These are phyloP conservation scores for Nematostella vectensis DNA, from an alignment of 92 coral and sea anemone species.

Conservation along the genomic window DNA sequence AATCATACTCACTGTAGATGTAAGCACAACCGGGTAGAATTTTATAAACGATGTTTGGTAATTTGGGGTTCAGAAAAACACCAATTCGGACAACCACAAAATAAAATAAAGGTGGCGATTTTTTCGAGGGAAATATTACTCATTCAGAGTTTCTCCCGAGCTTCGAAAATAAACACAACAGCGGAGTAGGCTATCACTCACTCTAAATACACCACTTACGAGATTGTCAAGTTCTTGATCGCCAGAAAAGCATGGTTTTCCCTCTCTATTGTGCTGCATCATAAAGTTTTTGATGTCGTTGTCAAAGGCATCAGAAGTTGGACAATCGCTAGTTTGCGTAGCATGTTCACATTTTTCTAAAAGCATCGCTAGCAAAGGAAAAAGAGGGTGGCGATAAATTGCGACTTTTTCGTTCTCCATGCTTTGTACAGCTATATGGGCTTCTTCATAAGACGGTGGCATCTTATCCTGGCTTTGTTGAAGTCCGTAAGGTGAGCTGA, in stretches of 20 bases:
- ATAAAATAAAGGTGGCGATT: too few species aligned
- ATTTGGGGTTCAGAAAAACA: too few species aligned
- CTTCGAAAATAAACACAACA: too few species aligned
- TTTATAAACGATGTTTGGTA: too few species aligned
- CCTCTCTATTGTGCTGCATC: slow-evolving; percentile 84
- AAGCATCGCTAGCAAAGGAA: slow-evolving; percentile 90
- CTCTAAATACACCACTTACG: slow-evolving; percentile 51
- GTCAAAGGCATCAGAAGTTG: slow-evolving; percentile 80
- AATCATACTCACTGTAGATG: too few species aligned
- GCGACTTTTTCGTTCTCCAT: slow-evolving; percentile 80
- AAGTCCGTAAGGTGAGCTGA: slow-evolving; percentile 51
- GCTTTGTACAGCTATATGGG: slow-evolving; percentile 86
- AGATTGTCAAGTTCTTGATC: slow-evolving; percentile 88
- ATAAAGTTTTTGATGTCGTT: slow-evolving; percentile 87
- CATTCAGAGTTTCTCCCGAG: too few species aligned
- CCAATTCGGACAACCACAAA: too few species aligned
- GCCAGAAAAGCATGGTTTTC: slow-evolving; percentile 85
- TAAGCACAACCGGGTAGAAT: too few species aligned
- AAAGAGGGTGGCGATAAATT: slow-evolving; percentile 93
- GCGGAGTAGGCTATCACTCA: too few species aligned
- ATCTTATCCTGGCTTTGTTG: slow-evolving; percentile 76
- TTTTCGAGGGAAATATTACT: too few species aligned
- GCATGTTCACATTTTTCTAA: slow-evolving; percentile 97
- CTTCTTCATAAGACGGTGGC: slow-evolving; percentile 93
- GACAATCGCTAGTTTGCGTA: slow-evolving; percentile 87